These are phyloP conservation scores for Pristiophorus japonicus DNA, from an alignment of 2,113 vertebrate species.

Conservation along the genomic window DNA sequence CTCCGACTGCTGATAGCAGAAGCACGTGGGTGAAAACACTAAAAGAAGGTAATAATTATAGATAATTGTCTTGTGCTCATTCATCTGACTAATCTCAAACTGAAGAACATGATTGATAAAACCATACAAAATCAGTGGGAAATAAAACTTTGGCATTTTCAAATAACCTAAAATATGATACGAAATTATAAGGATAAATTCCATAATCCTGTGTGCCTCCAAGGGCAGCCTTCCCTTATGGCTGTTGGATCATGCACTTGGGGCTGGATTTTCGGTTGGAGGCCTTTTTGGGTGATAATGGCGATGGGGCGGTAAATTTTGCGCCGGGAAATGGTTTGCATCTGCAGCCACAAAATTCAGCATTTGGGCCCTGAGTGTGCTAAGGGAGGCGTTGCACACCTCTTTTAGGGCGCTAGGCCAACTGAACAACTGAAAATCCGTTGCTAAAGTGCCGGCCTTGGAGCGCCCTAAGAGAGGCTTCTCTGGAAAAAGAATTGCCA, in stretches of 20 bases:
- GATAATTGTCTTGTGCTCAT: not conserved
- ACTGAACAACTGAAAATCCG: no score
- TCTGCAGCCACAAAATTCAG: no score
- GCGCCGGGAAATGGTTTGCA: no score
- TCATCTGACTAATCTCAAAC: not conserved
- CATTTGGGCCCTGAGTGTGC: no score
- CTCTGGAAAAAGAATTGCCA: no score
- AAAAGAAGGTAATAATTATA: conserved; percentile 72
- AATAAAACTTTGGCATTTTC: not conserved
- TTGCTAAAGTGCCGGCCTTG: no score
- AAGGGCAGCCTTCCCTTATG: not conserved
- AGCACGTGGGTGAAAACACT: conserved; percentile 78
- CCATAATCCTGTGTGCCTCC: not conserved
- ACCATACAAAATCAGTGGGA: not conserved
- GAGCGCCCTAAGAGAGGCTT: no score
- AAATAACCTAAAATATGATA: not conserved
- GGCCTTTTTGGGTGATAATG: no score
- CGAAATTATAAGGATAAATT: not conserved
- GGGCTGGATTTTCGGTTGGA: no score
- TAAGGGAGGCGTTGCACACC: no score
- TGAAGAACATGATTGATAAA: not conserved
- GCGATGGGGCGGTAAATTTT: no score
- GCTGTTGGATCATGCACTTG: not conserved
- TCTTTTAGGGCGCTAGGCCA: no score
- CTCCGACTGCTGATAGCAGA: conserved; percentile 74